Evolutionary conservation across 2,888 invertebrate genomes (phyloP).

Genomic region (Trichogramma evanescens): DNA sequence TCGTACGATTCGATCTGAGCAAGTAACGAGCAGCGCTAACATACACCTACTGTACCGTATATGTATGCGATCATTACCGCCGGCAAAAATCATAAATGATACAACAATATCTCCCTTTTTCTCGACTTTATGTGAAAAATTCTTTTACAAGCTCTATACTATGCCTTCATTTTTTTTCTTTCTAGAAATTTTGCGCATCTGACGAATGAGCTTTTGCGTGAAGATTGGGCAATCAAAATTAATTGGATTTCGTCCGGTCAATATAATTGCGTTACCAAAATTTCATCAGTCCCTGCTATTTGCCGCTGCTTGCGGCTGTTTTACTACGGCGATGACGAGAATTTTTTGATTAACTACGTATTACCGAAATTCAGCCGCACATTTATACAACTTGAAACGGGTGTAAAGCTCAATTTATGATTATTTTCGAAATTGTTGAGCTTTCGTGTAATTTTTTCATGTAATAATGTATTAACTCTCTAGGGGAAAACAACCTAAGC

Average conservation of each 20-base stretch:
- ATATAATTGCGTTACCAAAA: not conserved
- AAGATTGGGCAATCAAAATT: slow-evolving; percentile 10
- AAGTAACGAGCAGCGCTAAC: slow-evolving; percentile 3
- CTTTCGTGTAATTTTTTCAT: not conserved
- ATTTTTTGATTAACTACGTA: not conserved
- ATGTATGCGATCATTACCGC: slow-evolving; percentile 6
- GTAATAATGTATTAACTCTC: not conserved
- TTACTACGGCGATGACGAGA: not conserved
- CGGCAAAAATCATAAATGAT: slow-evolving; percentile 13
- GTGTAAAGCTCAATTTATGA: too few species aligned
- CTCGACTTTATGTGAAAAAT: not conserved
- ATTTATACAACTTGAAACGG: too few species aligned
- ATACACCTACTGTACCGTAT: too few species aligned
- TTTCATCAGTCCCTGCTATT: not conserved
- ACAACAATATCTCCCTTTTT: not conserved
- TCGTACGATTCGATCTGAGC: slow-evolving; percentile 7
- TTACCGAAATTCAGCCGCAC: too few species aligned
- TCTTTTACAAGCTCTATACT: not conserved
- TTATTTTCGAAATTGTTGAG: not conserved
- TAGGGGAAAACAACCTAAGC: not conserved
- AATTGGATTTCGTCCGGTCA: not conserved
- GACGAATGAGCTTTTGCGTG: not conserved
- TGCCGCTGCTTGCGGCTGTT: not conserved
- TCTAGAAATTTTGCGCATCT: not conserved
- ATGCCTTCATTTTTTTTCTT: slow-evolving; percentile 1